Base-by-base conservation (phyloP, 2,888 invertebrate species). In the Trachelus tabidus region DNA sequence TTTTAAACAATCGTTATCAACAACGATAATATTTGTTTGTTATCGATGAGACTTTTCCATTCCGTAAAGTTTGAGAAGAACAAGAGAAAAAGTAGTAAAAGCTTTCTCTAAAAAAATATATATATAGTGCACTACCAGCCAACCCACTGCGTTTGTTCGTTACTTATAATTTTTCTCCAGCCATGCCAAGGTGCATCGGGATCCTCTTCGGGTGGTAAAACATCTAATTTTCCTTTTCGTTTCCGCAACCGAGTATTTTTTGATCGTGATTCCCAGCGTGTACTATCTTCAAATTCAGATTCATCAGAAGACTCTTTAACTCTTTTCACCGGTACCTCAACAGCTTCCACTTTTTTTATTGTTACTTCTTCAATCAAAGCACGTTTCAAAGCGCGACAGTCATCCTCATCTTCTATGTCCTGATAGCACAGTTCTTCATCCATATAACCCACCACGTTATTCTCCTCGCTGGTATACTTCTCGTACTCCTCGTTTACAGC, bases 401-500 rank as follows among this genome's bases (percentile, higher is more conserved):
- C 69, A 35, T 87, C 88, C 34, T 90, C 91, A 23, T 89, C 84
- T 77, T 91, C 91, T 12, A 91, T 90, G 74, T 91, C 91, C 79
- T 91, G 86, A 80, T 86, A 91, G 40, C 88, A 88, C 12, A 91
- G 80, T 73, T 89, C 86, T 11, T 91, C 89, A 69, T 91, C 89
- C 90, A 91, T 90, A 37, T 91, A 91, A 34, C 87, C 88, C 4
- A 91, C 91, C 0, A 85, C 73, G 30, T 88, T 86, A 4, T 85
- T 90, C 69, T 91, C 91, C 40, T 90, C 91, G 69, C 86, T 89
- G 3, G 90, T 85, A 30, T 91, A 91, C 76, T 89, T 89, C 71
- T 89, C 86, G 73, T 89, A 91, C 15, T 88, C 88, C 68, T 89
- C 89, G 31, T 90, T 83, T 11, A 90, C 90, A 30, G 88, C 85